Base-by-base conservation (phyloP, 1,140 invertebrate species). In the Teleogryllus occipitalis region DNA sequence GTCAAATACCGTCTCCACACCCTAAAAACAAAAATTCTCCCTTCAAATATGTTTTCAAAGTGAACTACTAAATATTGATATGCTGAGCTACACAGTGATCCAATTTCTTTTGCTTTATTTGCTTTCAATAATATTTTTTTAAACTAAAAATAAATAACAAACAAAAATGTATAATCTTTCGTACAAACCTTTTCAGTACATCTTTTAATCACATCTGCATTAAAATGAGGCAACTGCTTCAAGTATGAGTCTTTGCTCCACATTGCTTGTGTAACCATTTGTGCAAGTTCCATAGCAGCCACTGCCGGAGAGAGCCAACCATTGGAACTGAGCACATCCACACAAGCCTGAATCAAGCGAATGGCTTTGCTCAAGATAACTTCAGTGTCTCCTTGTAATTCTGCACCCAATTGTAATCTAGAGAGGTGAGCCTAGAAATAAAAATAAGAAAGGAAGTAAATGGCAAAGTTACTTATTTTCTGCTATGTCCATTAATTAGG, bases 231-330 rank as follows among this genome's bases (percentile, higher is more conserved):
- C 81, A 99, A 86, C 84, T 99, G 98, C 83, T 98, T 96, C 75
- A 99, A 88, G 85, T 98, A 98, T 0, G 96, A 98, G 86, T 99
- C 98, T 86, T 98, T 99, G 80, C 93, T 96, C 97, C 98, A 99
- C 97, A 99, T 98, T 6, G 97, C 98, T 88, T 99, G 98, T 0
- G 98, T 99, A 0, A 98, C 95, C 98, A 99, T 99, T 87, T 99
- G 98, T 0, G 98, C 97, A 80, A 99, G 87, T 87, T 99, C 98
- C 98, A 99, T 99, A 83, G 98, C 97, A 76, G 98, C 96, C 39
- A 99, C 94, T 10, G 98, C 98, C 0, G 98, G 98, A 0, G 95
- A 94, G 18, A 99, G 87, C 98, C 98, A 99, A 47, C 98, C 98
- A 84, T 98, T 99, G 22, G 96, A 98, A 84, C 96, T 97, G 0